Base-by-base conservation (phyloP, 53 echinoderm and acorn worm species). In the Paracentrotus lividus region DNA sequence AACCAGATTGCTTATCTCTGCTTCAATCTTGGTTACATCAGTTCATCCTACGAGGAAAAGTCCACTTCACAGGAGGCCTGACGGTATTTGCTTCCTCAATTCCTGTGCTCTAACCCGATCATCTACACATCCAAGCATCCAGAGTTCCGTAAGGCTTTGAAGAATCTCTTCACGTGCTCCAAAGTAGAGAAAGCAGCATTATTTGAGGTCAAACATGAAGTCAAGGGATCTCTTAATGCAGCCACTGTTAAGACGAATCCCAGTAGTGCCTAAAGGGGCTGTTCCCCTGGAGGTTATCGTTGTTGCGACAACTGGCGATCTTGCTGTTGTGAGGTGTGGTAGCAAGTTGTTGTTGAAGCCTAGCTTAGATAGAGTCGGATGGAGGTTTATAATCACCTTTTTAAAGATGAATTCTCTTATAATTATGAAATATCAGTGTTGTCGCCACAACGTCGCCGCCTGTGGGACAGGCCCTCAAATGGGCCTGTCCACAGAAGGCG, bases 101-200 rank as follows among this genome's bases (percentile, higher is more conserved):
- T 95, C 95, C 40, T 97, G 97, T 69, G 93, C 88, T n/a, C n/a
- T 13, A 97, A 97, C 51, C 95, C 97, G 23, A 40, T 95, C 85
- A 95, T 97, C 77, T 97, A 97, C 56, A 89, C 95, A 14, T 84
- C 92, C 13, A 61, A 88, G 43, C 93, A 94, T 61, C 26, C 69
- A 47, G 72, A 68, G 44, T 90, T 90, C 75, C 51, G 90, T 2
- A 13, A 18, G 18, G 90, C 90, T 26, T 15, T 90, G n/a, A 32
- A 51, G 49, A 47, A 23, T 44, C 90, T 90, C 8, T 72, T 90
- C 65, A 89, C 59, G 13, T 58, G 89, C 34, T 56, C 64, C 12
- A 58, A 89, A 45, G 24, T n/a, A 5, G 81, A 81, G 45, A 81
- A 47, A 23, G 0, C 81, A 1, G 23, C 81, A n/a, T 14, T 81